A percentile compares a stretch with the other conserved stretches of the same genome.
These are phyloP conservation scores for Fundulus diaphanus DNA, from an alignment of 2,797 vertebrate genomes.

Conservation along the genomic window DNA sequence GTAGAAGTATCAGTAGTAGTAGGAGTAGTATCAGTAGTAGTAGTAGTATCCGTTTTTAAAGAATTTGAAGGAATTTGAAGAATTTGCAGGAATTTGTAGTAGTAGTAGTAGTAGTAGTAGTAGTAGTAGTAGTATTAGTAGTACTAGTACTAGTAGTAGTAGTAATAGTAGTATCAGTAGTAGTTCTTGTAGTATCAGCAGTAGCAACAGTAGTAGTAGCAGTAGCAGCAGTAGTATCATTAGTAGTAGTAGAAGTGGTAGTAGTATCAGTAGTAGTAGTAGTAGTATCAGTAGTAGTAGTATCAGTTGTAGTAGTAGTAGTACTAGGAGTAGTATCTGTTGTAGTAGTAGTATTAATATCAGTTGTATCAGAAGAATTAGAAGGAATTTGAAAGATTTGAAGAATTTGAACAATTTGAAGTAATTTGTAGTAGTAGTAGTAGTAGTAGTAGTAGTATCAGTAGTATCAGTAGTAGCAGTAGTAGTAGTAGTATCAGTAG, in stretches of 20 bases:
- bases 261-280: background rate
- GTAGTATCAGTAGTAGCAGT: background rate
- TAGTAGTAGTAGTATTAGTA: no score
- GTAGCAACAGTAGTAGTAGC: background rate
- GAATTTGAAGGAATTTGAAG: no score
- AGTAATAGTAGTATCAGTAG: conserved; percentile 1
- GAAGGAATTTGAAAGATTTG: no score
- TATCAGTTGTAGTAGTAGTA: background rate
- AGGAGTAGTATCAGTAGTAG: conserved; percentile 1
- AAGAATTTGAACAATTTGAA: no score
- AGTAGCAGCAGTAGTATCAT: background rate
- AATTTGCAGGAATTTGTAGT: no score
- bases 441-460: background rate
- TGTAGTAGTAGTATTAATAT: conserved; percentile 1
- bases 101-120: no score
- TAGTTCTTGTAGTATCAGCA: background rate
- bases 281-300: background rate
- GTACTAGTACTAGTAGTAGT: background rate
- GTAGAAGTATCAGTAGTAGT: background rate
- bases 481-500: background rate
- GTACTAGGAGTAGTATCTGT: no score
- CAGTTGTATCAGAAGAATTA: no score
- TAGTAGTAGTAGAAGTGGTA: conserved; percentile 1
- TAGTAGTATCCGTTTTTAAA: background rate
- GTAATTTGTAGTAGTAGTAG: no score